Base-by-base conservation (phyloP, 2,797 vertebrate species). In the Falco naumanni region DNA sequence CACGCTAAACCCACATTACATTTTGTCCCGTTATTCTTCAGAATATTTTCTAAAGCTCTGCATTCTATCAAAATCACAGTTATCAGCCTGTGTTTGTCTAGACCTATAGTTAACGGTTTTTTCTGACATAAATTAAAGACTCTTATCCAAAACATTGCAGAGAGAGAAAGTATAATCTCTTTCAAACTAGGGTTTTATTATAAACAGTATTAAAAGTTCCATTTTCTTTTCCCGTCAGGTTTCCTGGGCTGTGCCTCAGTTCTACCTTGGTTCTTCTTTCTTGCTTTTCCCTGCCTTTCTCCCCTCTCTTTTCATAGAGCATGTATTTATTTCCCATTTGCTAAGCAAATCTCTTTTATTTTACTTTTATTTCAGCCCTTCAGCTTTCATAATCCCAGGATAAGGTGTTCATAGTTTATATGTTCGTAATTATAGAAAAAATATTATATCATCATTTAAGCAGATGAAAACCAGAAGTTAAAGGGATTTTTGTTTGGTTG, bases 41-140 rank as follows among this genome's bases (percentile, higher is more conserved):
- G 80, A 88, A 70, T 56, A 47, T 41, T 82, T 70, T 59, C 54
- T 84, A n/a, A 87, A 90, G 34, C 59, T 84, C 63, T 79, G 81
- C 45, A 33, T 10, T 47, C 41, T 43, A n/a, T 12, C 78, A 80
- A 90, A 90, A 69, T 85, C 48, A 54, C 71, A 78, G 54, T 47
- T 68, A 69, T 13, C 79, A 70, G n/a, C 48, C 56, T 89, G 3
- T 77, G 48, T 87, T 87, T 87, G 57, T 84, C 66, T 79, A 82
- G 50, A 31, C 21, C 11, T 68, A 34, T n/a, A 63, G 63, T 78
- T 72, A 92, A 21, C 37, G 48, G 65, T 53, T 39, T 48, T 29
- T 93, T 82, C 75, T 85, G 39, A 41, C 84, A 84, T 82, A 89
- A 92, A 84, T 53, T 76, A 84, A 84, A 95, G 45, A 37, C 22